Evolutionary conservation across 2,888 invertebrate species (phyloP), one percentile per base, ranked within the genome.

Genomic region (Temnothorax unifasciatus): DNA sequence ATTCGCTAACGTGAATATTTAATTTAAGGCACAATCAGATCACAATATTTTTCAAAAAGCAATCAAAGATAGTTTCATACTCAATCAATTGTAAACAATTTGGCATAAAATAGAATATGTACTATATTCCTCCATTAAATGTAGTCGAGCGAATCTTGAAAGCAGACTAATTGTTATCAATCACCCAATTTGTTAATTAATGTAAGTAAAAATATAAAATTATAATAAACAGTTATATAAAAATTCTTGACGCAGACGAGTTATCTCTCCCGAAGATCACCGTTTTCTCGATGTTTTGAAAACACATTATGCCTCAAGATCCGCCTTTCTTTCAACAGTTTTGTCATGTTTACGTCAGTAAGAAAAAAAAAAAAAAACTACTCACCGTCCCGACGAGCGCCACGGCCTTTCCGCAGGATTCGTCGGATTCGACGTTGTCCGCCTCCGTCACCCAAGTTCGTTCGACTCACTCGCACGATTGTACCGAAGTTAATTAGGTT

Each of bases 401-500:
- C 9, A 47, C 21, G 3, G 34, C 34, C 25, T 59, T 44, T 13
- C 13, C 57, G 15, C 69, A 47, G 57, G 34, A 79, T 21, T 47
- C n/a, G 47, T 18, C 21, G 57, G 34, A 79, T 21, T 47, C n/a
- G 47, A 21, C 21, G 47, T 47, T 9, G 34, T 34, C 6, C 2
- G 44, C 13, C 21, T 79, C 21, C 21, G 29, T 34, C 77, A 34
- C 2, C 15, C 41, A 38, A 71, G 77, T 52, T 76, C 47, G 34
- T 74, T 5, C 50, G 34, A 38, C 34, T 44, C 34, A n/a, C 64
- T 66, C 76, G 47, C 47, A 64, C 52, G 63, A 82, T 71, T 75
- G 63, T 73, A 83, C 59, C 82, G 83, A 59, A 87, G 88, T 89
- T 89, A 89, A 88, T 89, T 89, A 89, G 89, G 89, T 89, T 88